Base-by-base conservation (phyloP, 2,797 vertebrate species). In the Amniataba percoides region DNA sequence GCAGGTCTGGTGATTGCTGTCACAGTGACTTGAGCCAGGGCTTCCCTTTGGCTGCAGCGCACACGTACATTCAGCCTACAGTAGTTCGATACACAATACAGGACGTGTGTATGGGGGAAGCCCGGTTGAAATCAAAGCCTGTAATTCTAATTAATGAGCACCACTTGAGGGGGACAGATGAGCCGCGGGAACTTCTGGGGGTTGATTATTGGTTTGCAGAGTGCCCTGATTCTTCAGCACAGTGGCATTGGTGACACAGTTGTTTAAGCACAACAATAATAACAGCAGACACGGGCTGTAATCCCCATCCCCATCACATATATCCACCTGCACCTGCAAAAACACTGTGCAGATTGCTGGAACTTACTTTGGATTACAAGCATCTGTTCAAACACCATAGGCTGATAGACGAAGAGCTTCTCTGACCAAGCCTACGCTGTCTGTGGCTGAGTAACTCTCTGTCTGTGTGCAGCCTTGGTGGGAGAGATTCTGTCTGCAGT, bases 401-500 rank as follows among this genome's bases (percentile, higher is more conserved):
- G 55, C 76, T 2, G 76, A 88, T 53, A 82, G 48, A 78, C 71
- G 68, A 80, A 77, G 86, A 85, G 88, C 59, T 87, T 83, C 81
- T 87, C 72, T 36, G 57, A 67, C 53, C 49, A 49, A 86, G 70
- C 87, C 84, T 80, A 79, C 77, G 49, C 82, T 67, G 84, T 86
- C 77, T 91, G 84, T 77, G 77, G 73, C 81, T 74, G 79, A 88
- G 76, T 70, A 78, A 55, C 78, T 80, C 66, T 10, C 48, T 52
- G 72, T 58, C 74, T 86, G 69, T 74, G 63, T 55, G 27, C 65
- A 71, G 73, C 76, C 66, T 79, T 68, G 79, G 74, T 67, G 65
- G 52, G 78, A 68, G 75, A 84, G 83, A 82, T 57, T 73, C 71
- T 85, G 80, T 89, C 92, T 92, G 92, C 92, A 93, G 89, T 94